A percentile compares a stretch with the other conserved stretches of the same genome.
Evolutionary conservation across 2,888 invertebrate genomes (phyloP).

Genomic region (Norana najaformis): DNA sequence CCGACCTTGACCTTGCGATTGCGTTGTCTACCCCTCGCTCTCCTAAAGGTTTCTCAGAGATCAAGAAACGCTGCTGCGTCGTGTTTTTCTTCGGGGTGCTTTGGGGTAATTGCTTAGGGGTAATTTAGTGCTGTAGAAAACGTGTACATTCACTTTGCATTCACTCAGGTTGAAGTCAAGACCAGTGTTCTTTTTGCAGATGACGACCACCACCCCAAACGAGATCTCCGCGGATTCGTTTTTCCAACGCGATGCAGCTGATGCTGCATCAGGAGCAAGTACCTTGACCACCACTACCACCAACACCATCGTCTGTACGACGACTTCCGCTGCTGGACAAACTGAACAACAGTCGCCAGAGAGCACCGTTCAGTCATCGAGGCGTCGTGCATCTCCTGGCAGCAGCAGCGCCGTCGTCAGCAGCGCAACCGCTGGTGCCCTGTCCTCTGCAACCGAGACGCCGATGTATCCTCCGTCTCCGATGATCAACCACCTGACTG

Average conservation of each 20-base stretch:
- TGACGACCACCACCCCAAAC: background rate
- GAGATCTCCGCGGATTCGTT: background rate
- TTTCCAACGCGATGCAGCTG: background rate
- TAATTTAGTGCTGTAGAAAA: no score
- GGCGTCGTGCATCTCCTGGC: background rate
- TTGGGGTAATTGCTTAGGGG: no score
- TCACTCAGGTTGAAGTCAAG: no score
- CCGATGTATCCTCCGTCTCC: constrained; percentile 51
- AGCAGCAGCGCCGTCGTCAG: background rate
- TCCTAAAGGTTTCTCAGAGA: background rate
- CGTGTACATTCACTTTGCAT: no score
- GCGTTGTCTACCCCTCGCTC: background rate
- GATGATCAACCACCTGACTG: constrained; percentile 52
- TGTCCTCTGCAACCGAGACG: background rate
- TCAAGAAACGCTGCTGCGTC: background rate
- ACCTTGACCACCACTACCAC: background rate
- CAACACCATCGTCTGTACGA: background rate
- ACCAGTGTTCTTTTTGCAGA: background rate
- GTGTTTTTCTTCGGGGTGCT: no score
- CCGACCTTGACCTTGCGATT: no score
- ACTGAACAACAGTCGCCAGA: background rate
- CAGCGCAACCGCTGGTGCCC: background rate
- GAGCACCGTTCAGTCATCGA: background rate
- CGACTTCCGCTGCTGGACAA: background rate
- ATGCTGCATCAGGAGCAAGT: no score